phyloP scores from a whole-genome alignment of 92 coral and sea anemone species.

The Phenganax stokvisi region DNA sequence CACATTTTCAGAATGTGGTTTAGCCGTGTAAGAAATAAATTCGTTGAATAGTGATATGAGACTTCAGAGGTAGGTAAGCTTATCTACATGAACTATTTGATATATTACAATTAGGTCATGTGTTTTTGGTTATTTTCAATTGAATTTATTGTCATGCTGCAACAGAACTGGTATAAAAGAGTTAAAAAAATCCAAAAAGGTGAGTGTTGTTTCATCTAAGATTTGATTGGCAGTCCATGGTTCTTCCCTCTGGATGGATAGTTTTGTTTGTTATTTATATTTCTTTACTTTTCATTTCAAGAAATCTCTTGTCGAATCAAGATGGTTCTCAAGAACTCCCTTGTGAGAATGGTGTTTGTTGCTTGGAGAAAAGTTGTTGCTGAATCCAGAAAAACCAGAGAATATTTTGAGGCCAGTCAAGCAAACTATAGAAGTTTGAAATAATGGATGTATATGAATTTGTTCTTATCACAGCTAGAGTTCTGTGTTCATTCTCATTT shows the following conservation, averaged over 20 bases:
- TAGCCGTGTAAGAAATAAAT: too few relatives aligned
- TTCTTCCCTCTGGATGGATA: background rate
- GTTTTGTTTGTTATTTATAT: background rate
- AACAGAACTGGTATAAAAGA: conserved; percentile 69
- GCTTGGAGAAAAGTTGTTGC: conserved; percentile 88
- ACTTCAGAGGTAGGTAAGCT: too few relatives aligned
- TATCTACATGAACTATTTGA: too few relatives aligned
- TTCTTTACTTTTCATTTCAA: conserved; percentile 13
- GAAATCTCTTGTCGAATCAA: conserved; percentile 65
- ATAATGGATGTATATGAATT: too few relatives aligned
- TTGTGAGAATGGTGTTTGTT: conserved; percentile 70
- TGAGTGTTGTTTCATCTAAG: conserved; percentile 14
- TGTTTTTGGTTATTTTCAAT: conserved; percentile 23
- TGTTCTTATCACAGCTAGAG: too few relatives aligned
- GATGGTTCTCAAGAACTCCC: conserved; percentile 67
- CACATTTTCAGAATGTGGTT: too few relatives aligned
- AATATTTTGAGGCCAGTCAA: conserved; percentile 88
- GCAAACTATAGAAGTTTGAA: too few relatives aligned
- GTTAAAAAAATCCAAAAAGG: conserved; percentile 73
- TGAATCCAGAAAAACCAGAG: conserved; percentile 85
- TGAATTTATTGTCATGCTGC: conserved; percentile 14
- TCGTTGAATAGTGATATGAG: too few relatives aligned
- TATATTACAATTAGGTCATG: too few relatives aligned
- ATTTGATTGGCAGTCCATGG: background rate
- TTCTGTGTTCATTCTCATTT: background rate